Conservation (phyloP, 2,113 vertebrate species). For the Rhinoptilus africanus region DNA sequence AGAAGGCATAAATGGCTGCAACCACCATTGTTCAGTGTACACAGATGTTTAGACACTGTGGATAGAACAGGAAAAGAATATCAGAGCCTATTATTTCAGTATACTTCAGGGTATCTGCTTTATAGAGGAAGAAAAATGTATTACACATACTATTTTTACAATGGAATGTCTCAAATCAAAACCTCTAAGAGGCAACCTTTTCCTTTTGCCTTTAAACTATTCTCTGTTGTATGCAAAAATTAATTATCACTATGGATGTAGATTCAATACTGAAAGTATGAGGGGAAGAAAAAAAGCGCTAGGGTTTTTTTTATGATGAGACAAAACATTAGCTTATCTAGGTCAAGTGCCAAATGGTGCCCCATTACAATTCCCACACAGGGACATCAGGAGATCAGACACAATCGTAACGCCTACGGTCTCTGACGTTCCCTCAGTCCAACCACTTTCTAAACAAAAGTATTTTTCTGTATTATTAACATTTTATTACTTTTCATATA, state of each 20-base stretch:
- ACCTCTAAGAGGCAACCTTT: not conserved
- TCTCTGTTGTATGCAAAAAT: not conserved
- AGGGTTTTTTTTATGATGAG: not conserved
- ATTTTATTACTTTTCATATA: not conserved
- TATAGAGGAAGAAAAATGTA: not conserved
- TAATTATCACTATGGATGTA: not conserved
- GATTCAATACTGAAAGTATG: not conserved
- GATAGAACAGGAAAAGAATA: not conserved
- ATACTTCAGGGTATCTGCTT: not conserved
- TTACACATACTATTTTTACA: not conserved
- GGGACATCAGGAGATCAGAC: not conserved
- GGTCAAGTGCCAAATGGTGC: not conserved
- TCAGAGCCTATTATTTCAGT: not conserved
- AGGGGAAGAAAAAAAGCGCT: not conserved
- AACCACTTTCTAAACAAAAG: not conserved
- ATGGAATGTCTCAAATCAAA: not conserved
- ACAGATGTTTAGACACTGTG: conserved; percentile 91
- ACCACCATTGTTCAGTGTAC: conserved; percentile 90
- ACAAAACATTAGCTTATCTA: not conserved
- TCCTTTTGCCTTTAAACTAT: not conserved
- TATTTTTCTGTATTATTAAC: not conserved
- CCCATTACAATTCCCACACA: not conserved
- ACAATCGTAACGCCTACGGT: not conserved
- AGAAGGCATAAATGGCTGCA: conserved; percentile 98
- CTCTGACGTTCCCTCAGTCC: not conserved